Evolutionary conservation across 2,888 invertebrate species (phyloP), one percentile per base, ranked within the genome.

Genomic region (Hybos culiciformis): DNA sequence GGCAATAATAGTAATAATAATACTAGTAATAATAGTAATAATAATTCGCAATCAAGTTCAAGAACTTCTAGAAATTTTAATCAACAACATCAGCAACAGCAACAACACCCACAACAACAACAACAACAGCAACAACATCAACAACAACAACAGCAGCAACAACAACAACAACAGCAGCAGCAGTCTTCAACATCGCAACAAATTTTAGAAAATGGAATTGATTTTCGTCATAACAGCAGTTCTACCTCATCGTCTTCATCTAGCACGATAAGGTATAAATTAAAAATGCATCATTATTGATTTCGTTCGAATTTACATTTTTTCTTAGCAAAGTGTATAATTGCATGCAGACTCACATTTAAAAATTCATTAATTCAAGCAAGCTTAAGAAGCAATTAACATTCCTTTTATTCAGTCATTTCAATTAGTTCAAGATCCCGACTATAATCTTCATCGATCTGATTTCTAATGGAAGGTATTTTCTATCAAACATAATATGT

Each of bases 211-310:
- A 61, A 61, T 53, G 60, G 60, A 43, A 54, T 60, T 33, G 60
- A 61, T 48, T 61, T 56, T 51, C 53, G 61, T 42, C 58, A 58
- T 49, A n/a, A n/a, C n/a, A n/a, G n/a, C n/a, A n/a, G n/a, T n/a
- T n/a, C n/a, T n/a, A 50, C 49, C 40, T 47, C 50, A 32, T 14
- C 44, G 2, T n/a, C 47, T 15, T 39, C 46, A n/a, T 45, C 45
- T 42, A 47, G 50, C 39, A 47, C 48, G 44, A 45, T 47, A 46
- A 48, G 45, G 46, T 46, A 46, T 48, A 32, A 37, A 20, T 37
- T 45, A 34, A 38, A 33, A 19, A 41, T 33, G n/a, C n/a, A n/a
- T 31, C 20, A 3, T 19, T 23, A 21, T 4, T 15, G 9, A 19
- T 18, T 39, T 29, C 24, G 31, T 20, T 42, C 42, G n/a, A n/a